Evolutionary conservation across 2,113 vertebrate species (phyloP), one percentile per base, ranked within the genome.

Genomic region (Paratilapia polleni): DNA sequence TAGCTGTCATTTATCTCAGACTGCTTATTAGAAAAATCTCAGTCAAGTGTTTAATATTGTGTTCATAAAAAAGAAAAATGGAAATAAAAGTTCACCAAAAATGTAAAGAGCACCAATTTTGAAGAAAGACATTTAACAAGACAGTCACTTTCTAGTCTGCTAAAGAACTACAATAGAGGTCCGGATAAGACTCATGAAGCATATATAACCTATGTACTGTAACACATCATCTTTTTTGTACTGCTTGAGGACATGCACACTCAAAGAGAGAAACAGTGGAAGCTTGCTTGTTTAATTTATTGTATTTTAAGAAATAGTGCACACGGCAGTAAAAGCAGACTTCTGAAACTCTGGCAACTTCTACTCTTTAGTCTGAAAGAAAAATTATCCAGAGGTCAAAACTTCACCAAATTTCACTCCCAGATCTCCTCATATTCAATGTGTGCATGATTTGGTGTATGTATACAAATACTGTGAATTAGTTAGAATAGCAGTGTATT

Each of bases 401-500:
- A 20, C 4, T n/a, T 9, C n/a, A 10, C 20, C 52, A n/a, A 24
- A 66, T 24, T 41, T 43, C 38, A 17, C 63, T 66, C n/a, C 24
- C 63, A 47, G 13, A 47, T 47, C 43, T 14, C 38, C 11, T 41
- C 38, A 41, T 41, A 41, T 2, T 47, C 14, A 47, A n/a, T 19
- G 41, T 68, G 22, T 70, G 41, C 38, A 49, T 49, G 64, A 15
- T 49, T 70, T 14, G 17, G 22, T 26, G 22, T 49, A 22, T 70
- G 41, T 70, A 49, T 26, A 49, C 41, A 49, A 8, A 49, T 49
- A 7, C 41, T 49, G 41, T 70, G 43, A 47, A 49, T 19, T 28
- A 19, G 22, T 47, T 49, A 12, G 15, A 0, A 15, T 4, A 47
- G 64, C 0, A 0, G 22, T 0, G 17, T 68, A 8, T 66, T 68